Base-by-base conservation (phyloP, 2,113 vertebrate species). In the Larimichthys crocea region DNA sequence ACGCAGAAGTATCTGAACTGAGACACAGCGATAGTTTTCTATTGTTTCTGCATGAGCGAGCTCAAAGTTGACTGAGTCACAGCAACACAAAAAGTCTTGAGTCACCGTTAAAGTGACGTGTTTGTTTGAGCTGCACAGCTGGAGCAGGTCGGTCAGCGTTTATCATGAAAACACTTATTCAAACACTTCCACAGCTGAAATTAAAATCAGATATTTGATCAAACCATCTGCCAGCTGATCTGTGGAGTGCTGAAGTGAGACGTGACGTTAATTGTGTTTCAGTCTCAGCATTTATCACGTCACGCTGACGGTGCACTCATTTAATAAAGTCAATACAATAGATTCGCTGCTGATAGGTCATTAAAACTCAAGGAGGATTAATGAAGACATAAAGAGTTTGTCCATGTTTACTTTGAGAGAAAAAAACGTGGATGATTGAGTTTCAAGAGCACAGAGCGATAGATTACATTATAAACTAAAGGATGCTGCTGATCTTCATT, bases 121-220 rank as follows among this genome's bases (percentile, higher is more conserved):
- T 84, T 78, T 88, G 87, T 40, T 76, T 2, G 16, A 42, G 48
- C 59, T 74, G 61, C 80, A n/a, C 67, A 53, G 59, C 57, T 65
- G 85, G 35, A 82, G 53, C 73, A 3, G 22, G 79, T 53, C 35
- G 0, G 42, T 20, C 78, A 86, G 29, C 0, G 16, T 26, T 62
- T 35, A 11, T 19, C 48, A 46, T 26, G 8, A 49, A 56, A 44
- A 55, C 15, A 26, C 11, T 52, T 24, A 11, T 50, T 53, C 12
- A n/a, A 65, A 40, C 31, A 35, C 31, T 35, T 35, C 31, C 46
- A 44, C 70, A 66, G 49, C 29, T 22, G 14, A 14, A 4, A 17
- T 12, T n/a, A 2, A 74, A 77, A 35, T 46, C 64, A 3, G 20
- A 50, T 42, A 40, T 69, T 70, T 70, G 57, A 15, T 24, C 29